Evolutionary conservation across 1,140 invertebrate genomes (phyloP), one percentile per base, ranked within the genome.

Genomic region (Coptotermes formosanus): DNA sequence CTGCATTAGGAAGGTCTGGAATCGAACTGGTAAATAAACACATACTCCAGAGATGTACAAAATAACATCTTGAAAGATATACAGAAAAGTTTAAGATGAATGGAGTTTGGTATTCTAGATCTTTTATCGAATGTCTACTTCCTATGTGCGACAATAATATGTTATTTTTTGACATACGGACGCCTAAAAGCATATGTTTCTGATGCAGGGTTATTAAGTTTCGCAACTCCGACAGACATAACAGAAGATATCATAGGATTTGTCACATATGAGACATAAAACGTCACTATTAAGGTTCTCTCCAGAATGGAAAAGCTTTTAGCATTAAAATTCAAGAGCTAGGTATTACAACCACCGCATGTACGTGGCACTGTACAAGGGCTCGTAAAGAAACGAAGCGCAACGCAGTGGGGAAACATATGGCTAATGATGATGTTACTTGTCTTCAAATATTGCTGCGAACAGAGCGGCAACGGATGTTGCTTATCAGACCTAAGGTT

Each of bases 351-450:
- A 75, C 64, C 25, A 30, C n/a, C 64, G 30, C n/a, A 25, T n/a
- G 64, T 75, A 75, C 64, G n/a, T 30, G n/a, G 64, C 19, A 19
- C 52, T 55, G 52, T n/a, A 75, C 25, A 30, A 30, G 25, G 64
- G 64, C 25, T 75, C 64, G 64, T 75, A 30, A 75, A 75, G 64
- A 23, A 59, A 59, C 14, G 3, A 59, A 59, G 64, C 59, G 59
- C 59, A 64, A 23, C 59, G 4, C 59, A 9, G 21, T 64, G 59
- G 59, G 21, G 59, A 48, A 75, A 14, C n/a, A 16, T n/a, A 3
- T 75, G 64, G 64, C 64, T 75, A 75, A 75, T 75, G 64, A 75
- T 75, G 64, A 30, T 75, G 64, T 75, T 75, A 75, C 30, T 75
- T 30, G 64, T 30, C 3, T 75, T 30, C 14, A 75, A 75, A 75